These are phyloP conservation scores for Formica aserva DNA, from an alignment of 2,888 invertebrate species.

Conservation along the genomic window DNA sequence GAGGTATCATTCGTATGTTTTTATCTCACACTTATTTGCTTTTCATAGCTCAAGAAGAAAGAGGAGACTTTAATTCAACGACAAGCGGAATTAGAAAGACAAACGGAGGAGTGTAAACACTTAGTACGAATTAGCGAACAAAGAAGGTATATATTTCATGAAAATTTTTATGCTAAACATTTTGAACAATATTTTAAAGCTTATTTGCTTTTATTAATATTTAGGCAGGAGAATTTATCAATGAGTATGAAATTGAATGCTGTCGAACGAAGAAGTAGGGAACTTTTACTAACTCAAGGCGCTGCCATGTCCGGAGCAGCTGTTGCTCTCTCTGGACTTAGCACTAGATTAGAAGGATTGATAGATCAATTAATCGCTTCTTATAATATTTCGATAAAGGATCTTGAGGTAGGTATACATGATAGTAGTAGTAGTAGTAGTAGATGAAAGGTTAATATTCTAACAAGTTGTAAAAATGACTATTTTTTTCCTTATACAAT, in stretches of 20 bases:
- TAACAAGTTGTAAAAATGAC: background rate
- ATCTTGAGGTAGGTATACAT: constrained; percentile 88
- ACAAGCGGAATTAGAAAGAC: constrained; percentile 88
- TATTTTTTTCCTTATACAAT: background rate
- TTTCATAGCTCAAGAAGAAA: constrained; percentile 79
- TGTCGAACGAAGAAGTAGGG: constrained; percentile 89
- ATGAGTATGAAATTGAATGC: constrained; percentile 89
- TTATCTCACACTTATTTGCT: constrained; percentile 52
- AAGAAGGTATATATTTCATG: constrained; percentile 87
- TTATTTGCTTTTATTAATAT: constrained; percentile 9
- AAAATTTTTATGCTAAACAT: background rate
- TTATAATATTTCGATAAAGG: constrained; percentile 91
- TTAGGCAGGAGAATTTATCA: constrained; percentile 89
- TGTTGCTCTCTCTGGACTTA: constrained; percentile 90
- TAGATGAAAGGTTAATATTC: background rate
- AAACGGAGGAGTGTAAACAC: constrained; percentile 92
- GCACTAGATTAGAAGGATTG: constrained; percentile 90
- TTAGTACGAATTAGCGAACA: constrained; percentile 93
- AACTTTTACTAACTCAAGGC: constrained; percentile 90
- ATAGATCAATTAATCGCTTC: constrained; percentile 91
- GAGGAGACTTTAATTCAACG: constrained; percentile 85
- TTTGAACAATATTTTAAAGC: background rate
- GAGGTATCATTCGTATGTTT: background rate
- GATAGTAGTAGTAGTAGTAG: background rate
- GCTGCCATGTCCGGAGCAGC: constrained; percentile 90